Conservation (phyloP, 2,113 vertebrate species). For the Bucco capensis region DNA sequence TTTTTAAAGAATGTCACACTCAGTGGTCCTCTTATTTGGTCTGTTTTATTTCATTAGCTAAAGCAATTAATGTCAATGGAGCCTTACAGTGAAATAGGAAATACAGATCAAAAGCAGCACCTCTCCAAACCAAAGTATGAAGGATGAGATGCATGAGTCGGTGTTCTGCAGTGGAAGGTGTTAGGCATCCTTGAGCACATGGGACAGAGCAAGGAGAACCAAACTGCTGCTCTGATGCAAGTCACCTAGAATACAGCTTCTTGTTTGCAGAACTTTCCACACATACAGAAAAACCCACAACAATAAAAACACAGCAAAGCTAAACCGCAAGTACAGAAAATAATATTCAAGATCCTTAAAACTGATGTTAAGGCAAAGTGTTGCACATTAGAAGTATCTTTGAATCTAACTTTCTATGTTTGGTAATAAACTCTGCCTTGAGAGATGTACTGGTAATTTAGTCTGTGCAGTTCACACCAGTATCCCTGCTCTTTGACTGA, state of each 20-base stretch:
- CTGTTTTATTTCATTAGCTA: not conserved
- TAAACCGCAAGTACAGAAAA: not conserved
- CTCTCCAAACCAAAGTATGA: not conserved
- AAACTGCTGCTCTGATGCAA: not conserved
- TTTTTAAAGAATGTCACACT: not conserved
- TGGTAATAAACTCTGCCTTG: not conserved
- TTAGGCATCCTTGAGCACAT: accelerated
- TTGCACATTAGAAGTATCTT: no score
- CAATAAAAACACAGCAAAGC: not conserved
- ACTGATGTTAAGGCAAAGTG: not conserved
- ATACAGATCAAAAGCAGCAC: not conserved
- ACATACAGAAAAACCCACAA: no score
- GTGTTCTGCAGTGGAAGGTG: not conserved
- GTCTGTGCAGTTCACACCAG: not conserved
- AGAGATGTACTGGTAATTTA: not conserved
- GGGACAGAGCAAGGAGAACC: not conserved
- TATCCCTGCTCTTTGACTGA: not conserved
- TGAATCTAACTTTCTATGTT: no score
- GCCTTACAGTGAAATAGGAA: not conserved
- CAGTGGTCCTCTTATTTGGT: not conserved
- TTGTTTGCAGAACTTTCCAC: not conserved
- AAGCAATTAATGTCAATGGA: not conserved
- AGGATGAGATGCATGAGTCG: not conserved
- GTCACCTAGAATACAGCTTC: not conserved
- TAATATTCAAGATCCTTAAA: not conserved